Conservation (phyloP, 2,888 invertebrate genomes). For the Biston betularia region DNA sequence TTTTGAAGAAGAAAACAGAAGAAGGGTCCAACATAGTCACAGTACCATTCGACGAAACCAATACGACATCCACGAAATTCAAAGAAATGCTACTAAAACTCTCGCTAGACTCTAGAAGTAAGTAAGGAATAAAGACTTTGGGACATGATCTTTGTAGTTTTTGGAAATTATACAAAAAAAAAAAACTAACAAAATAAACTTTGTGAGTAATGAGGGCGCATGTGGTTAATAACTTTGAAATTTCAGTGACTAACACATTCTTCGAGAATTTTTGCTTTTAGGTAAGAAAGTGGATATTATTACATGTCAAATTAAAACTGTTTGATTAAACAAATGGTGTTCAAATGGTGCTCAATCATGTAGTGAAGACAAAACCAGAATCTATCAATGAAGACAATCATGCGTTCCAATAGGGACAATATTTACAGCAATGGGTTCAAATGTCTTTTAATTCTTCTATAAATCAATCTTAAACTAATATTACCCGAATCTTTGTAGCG, state of each 20-base stretch:
- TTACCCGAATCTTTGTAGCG: no score
- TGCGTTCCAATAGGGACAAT: no score
- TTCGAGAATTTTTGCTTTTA: background rate
- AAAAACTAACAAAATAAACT: slow-evolving; percentile 5
- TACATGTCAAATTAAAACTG: background rate
- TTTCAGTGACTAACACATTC: slow-evolving; percentile 6
- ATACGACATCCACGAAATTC: slow-evolving; percentile 83
- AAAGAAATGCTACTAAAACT: slow-evolving; percentile 87
- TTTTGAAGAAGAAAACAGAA: slow-evolving; percentile 72
- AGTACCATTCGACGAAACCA: slow-evolving; percentile 88
- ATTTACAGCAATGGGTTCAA: no score
- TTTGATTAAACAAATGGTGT: no score
- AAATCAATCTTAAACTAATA: no score
- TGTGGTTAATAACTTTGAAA: slow-evolving; percentile 6
- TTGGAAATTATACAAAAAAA: background rate
- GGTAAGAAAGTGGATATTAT: background rate
- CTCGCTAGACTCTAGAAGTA: slow-evolving; percentile 89
- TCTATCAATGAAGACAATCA: no score
- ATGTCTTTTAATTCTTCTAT: no score
- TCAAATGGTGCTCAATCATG: no score
- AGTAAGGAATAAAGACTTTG: slow-evolving; percentile 72
- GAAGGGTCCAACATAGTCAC: slow-evolving; percentile 81
- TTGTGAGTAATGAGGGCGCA: slow-evolving; percentile 7
- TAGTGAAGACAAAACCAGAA: no score
- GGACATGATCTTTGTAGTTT: slow-evolving; percentile 26